Conservation (phyloP, 2,888 invertebrate species). For the Diogma glabrata region DNA sequence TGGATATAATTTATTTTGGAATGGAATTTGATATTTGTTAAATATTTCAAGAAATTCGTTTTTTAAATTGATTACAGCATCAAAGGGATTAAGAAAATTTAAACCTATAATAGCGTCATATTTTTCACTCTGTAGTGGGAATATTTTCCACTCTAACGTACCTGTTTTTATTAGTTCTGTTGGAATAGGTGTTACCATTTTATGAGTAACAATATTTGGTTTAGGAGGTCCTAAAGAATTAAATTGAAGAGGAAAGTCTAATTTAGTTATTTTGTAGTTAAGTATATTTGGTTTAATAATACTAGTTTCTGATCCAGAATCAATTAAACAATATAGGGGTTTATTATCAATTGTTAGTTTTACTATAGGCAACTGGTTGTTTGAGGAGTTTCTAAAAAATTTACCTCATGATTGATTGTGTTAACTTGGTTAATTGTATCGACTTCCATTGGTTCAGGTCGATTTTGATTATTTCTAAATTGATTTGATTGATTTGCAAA, state of each 20-base stretch:
- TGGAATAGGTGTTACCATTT: constrained; percentile 12
- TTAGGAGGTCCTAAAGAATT: constrained; percentile 10
- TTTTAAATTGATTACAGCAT: constrained; percentile 2
- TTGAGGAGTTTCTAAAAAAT: constrained; percentile 42
- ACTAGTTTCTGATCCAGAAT: constrained; percentile 12
- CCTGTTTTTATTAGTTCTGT: constrained; percentile 8
- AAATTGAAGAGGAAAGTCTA: constrained; percentile 5
- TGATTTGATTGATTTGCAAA: not conserved
- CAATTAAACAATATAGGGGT: constrained; percentile 7
- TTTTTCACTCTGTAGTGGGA: constrained; percentile 11
- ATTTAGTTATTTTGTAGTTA: constrained; percentile 1
- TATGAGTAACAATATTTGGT: constrained; percentile 6
- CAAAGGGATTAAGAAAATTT: constrained; percentile 9
- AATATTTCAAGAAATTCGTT: constrained; percentile 11
- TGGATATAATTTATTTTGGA: not conserved
- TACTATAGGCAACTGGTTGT: constrained; percentile 51
- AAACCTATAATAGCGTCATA: constrained; percentile 9
- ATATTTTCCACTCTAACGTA: constrained; percentile 11
- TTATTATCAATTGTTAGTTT: constrained; percentile 11
- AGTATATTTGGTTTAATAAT: constrained; percentile 9
- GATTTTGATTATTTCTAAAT: not conserved
- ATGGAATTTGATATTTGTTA: constrained; percentile 4
- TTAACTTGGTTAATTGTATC: not conserved
- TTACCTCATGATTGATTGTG: not conserved
- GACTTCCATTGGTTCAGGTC: not conserved